Conservation (phyloP, 1,140 invertebrate species). For the Hydropsyche tenuis region DNA sequence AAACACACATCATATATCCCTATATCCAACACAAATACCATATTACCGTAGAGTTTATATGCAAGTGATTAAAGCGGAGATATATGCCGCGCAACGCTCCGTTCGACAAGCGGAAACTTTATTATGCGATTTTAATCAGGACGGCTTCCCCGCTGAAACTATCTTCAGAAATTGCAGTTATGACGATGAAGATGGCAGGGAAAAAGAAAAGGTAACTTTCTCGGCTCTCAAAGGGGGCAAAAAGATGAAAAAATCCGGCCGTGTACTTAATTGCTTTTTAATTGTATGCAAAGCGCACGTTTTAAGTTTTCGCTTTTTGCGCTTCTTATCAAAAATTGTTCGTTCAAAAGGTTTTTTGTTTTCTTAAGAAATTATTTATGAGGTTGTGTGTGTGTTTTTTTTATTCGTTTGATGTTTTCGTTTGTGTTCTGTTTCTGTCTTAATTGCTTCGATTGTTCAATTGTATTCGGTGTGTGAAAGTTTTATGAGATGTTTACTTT, state of each 20-base stretch:
- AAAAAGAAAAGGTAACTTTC: not conserved
- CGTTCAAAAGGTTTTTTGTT: too few relatives aligned
- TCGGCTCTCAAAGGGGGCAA: constrained; percentile 3
- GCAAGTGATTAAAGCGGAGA: not conserved
- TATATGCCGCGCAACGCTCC: not conserved
- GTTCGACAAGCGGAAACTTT: constrained; percentile 3
- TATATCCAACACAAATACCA: too few relatives aligned
- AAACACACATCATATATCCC: too few relatives aligned
- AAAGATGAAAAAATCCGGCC: not conserved
- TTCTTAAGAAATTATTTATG: too few relatives aligned
- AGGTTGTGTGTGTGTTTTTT: too few relatives aligned
- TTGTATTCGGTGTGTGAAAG: too few relatives aligned
- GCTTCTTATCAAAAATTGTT: not conserved
- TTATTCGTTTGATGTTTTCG: too few relatives aligned
- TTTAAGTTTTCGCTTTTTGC: not conserved
- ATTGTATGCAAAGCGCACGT: constrained; percentile 1
- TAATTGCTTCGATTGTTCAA: too few relatives aligned
- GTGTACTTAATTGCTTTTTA: constrained; percentile 7
- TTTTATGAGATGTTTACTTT: too few relatives aligned
- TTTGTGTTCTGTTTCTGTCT: too few relatives aligned
- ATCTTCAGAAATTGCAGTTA: too few relatives aligned
- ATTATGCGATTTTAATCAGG: constrained; percentile 17
- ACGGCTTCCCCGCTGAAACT: not conserved
- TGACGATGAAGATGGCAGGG: not conserved
- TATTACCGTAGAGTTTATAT: too few relatives aligned